Evolutionary conservation across 2,113 vertebrate genomes (phyloP), one percentile per base, ranked within the genome.

Genomic region (Falco punctatus): DNA sequence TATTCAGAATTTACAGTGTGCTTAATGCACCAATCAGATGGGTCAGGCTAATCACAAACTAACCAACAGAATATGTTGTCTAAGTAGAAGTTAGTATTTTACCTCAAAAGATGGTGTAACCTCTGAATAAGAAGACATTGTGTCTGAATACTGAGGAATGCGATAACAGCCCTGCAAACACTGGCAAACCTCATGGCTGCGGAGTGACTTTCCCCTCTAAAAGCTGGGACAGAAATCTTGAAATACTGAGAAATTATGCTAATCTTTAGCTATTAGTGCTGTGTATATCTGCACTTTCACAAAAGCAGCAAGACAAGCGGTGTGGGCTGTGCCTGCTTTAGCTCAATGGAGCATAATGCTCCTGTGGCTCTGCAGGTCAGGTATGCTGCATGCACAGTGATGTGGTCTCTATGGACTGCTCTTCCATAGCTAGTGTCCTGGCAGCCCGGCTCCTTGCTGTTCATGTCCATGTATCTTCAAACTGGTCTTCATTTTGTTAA

Each of bases 401-500:
- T 24, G 24, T 26, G 48, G 7, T 40, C 30, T 38, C 74, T 10
- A 2, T 3, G 14, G 62, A 54, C 30, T 61, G 2, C 33, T 72
- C 4, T 20, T 42, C 70, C 2, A 0, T 33, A 66, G n/a, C 16
- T 0, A 1, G 10, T 62, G 72, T 40, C 44, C 57, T 72, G 77
- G 24, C 67, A 94, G 49, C 46, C 33, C 62, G 44, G 48, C 15
- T 71, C 44, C 38, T 96, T 15, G 8, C 85, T 67, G 11, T 86
- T 86, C 93, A 35, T 30, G 57, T 38, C 23, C 6, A 15, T 66
- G 62, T 74, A 91, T 92, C 90, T 91, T 95, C 93, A 94, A 59
- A 81, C 57, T 85, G 69, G 42, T 78, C 54, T 62, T 80, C 30
- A 20, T 82, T 92, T 94, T 94, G 94, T 79, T 78, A 93, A 62